These are phyloP conservation scores for Etheostoma cragini DNA, from an alignment of 2,113 vertebrate genomes.

Conservation along the genomic window DNA sequence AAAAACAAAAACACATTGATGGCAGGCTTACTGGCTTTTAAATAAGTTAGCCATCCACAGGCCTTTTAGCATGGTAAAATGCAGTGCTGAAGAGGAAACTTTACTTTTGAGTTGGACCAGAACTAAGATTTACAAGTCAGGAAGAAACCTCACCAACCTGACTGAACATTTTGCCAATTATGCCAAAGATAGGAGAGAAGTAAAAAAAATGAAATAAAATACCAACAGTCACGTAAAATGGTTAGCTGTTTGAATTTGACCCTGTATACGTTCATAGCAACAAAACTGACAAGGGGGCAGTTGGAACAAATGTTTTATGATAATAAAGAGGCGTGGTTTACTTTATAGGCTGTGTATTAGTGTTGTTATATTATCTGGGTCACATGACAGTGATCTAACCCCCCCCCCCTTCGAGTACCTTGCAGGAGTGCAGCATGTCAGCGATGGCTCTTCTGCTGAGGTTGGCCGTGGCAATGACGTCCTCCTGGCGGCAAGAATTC, in stretches of 20 bases:
- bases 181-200: background rate
- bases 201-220: background rate
- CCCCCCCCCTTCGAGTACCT: slow-evolving; percentile 80
- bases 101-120: background rate
- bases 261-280: too few species aligned
- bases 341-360: too few species aligned
- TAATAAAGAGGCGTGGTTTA: too few species aligned
- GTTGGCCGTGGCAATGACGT: slow-evolving; percentile 96
- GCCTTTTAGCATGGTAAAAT: background rate
- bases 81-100: background rate
- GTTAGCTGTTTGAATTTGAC: too few species aligned
- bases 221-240: background rate
- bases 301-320: too few species aligned
- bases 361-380: too few species aligned
- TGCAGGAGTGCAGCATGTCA: slow-evolving; percentile 97
- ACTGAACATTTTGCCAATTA: background rate
- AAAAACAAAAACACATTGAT: too few species aligned
- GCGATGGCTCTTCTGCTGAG: slow-evolving; percentile 95
- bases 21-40: too few species aligned
- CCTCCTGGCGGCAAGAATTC: slow-evolving; percentile 97
- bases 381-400: too few species aligned
- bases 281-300: too few species aligned
- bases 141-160: background rate
- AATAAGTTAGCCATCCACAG: too few species aligned
- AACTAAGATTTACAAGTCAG: background rate